Percentiles rank a stretch among this genome's conserved stretches.
Conservation (phyloP, 2,113 vertebrate species). For the Atherinomorus stipes region DNA sequence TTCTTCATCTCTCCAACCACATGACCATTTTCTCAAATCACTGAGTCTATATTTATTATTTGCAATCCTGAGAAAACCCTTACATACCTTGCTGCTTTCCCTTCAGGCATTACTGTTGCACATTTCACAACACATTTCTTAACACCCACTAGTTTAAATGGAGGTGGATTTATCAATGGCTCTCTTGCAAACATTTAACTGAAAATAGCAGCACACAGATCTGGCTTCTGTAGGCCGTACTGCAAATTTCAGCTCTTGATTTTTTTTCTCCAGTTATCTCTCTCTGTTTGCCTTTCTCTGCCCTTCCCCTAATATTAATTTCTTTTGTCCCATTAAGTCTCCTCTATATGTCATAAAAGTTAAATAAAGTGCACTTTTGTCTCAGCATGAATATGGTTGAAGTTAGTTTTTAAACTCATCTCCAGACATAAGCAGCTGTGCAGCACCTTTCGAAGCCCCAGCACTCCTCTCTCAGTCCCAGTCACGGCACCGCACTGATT, state of each 20-base stretch:
- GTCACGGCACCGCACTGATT: conserved; percentile 77
- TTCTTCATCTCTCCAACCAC: conserved; percentile 10
- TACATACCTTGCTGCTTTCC: conserved; percentile 32
- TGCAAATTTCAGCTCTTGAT: conserved; percentile 69
- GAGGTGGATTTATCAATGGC: conserved; percentile 80
- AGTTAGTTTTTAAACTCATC: conserved; percentile 81
- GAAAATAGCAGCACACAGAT: conserved; percentile 78
- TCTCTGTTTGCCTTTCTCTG: conserved; percentile 61
- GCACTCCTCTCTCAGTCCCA: conserved; percentile 63
- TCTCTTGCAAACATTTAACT: conserved; percentile 72
- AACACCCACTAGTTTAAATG: conserved; percentile 2
- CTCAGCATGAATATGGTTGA: conserved; percentile 21
- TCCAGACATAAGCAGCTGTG: conserved; percentile 85
- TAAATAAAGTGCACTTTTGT: conserved; percentile 28
- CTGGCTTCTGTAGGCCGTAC: conserved; percentile 72
- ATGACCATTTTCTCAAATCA: conserved; percentile 11
- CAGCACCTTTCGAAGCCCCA: conserved; percentile 79
- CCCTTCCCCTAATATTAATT: conserved; percentile 22
- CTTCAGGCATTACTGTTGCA: conserved; percentile 51
- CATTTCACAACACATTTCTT: conserved; percentile 19
- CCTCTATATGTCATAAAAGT: conserved; percentile 38
- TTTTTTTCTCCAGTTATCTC: conserved; percentile 26
- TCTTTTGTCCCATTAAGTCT: conserved; percentile 26
- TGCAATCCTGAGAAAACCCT: conserved; percentile 33
- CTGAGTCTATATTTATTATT: too few relatives aligned